Conservation (phyloP, 1,140 invertebrate genomes). For the Heliconius hermathena region DNA sequence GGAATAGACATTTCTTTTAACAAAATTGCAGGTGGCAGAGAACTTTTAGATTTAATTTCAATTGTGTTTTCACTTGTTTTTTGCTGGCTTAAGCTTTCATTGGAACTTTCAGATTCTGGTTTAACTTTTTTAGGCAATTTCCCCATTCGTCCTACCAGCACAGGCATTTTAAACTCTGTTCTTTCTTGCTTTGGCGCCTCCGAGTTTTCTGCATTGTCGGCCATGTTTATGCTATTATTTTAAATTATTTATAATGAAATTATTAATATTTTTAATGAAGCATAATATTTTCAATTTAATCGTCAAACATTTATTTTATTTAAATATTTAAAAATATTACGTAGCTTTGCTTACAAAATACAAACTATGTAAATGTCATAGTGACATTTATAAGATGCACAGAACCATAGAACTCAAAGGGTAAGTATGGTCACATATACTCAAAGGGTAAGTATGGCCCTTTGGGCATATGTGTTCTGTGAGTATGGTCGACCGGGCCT, state of each 20-base stretch:
- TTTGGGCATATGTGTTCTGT: too few relatives aligned
- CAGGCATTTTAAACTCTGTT: constrained; percentile 75
- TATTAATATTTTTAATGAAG: background rate
- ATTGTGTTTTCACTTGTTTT: constrained; percentile 23
- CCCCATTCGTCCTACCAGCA: constrained; percentile 68
- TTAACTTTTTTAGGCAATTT: constrained; percentile 72
- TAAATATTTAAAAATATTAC: background rate
- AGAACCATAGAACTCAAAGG: too few relatives aligned
- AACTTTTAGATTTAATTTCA: constrained; percentile 45
- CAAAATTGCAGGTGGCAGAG: constrained; percentile 53
- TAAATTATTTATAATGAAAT: background rate
- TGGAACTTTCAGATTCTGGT: constrained; percentile 42
- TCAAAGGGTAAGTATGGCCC: too few relatives aligned
- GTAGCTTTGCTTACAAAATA: background rate
- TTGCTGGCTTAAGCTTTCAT: constrained; percentile 33
- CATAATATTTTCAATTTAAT: background rate
- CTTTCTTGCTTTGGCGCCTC: constrained; percentile 39
- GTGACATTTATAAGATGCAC: background rate
- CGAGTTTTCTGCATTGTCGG: constrained; percentile 20
- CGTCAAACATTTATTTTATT: background rate
- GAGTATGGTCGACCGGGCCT: too few relatives aligned
- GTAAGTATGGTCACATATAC: too few relatives aligned
- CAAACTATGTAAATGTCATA: background rate
- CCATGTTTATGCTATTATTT: constrained; percentile 19
- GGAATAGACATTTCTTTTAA: constrained; percentile 64